Evolutionary conservation across 1,140 invertebrate species (phyloP), one percentile per base, ranked within the genome.

Genomic region (Brachionus rotundiformis): DNA sequence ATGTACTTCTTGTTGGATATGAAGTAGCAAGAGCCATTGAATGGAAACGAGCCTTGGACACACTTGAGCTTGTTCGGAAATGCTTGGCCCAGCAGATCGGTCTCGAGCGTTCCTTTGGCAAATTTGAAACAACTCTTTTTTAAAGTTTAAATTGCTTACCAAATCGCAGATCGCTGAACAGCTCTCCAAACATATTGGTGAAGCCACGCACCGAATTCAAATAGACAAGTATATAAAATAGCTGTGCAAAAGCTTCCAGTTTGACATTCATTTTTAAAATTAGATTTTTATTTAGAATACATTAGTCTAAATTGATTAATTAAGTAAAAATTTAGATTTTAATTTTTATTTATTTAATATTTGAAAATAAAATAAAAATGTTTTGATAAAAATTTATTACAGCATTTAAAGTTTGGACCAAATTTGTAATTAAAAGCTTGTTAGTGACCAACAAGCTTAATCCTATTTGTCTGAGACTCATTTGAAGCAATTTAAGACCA

Each of bases 1-100:
- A 39, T 29, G 13, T 59, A 36, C 31, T 79, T 79, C 19, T 54
- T 79, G 25, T 79, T 54, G n/a, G 76, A 79, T 63, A 79, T 63
- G 54, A 79, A 79, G 39, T 79, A 79, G 23, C 76, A 79, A 23
- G 76, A 79, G 0, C 76, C 76, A 63, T 79, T 79, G 27, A 54
- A 79, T 3, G 47, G 76, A 63, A 29, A 36, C 6, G 29, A 16
- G 3, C 47, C 76, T 59, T 79, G 76, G 19, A n/a, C 29, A 27
- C 76, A 79, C 29, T 79, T 79, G 36, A 79, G 33, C 16, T 79
- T 54, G 16, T 8, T 3, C 25, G 76, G 16, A 19, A 79, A 23
- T 23, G 23, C 23, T 31, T 79, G 25, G 0, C 47, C 47, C 27
- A 79, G n/a, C 2, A 36, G 2, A 25, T 79, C 47, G n/a, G 5